phyloP scores from a whole-genome alignment of 2,888 invertebrate species.

The Caradrina kadenii region DNA sequence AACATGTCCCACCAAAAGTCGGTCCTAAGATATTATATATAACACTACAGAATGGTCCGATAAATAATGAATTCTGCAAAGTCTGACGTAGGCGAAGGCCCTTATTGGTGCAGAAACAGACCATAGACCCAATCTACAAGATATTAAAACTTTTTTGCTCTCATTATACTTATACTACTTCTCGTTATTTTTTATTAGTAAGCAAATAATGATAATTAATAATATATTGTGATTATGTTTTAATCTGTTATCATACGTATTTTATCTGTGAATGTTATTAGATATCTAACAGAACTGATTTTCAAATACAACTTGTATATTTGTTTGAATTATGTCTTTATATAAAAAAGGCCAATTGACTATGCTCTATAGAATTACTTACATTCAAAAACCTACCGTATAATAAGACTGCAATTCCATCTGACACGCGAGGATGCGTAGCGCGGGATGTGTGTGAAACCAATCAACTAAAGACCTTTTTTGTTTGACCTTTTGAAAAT shows the following conservation, averaged over 20 bases:
- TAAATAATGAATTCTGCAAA: no score
- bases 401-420: background rate
- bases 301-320: background rate
- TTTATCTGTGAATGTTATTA: constrained; percentile 30
- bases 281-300: constrained; percentile 36
- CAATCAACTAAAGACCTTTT: no score
- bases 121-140: background rate
- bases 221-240: constrained; percentile 37
- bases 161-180: constrained; percentile 29
- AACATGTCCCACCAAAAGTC: no score
- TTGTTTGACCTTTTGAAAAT: no score
- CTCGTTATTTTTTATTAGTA: constrained; percentile 9
- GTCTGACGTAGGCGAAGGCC: no score
- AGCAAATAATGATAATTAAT: constrained; percentile 40
- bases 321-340: background rate
- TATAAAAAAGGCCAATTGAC: background rate
- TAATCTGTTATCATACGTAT: constrained; percentile 14
- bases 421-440: background rate
- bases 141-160: background rate
- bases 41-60: no score
- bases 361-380: background rate
- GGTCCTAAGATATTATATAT: no score
- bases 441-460: no score
- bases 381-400: background rate
- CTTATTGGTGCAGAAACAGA: no score